Percentiles rank a stretch among this genome's conserved stretches.
phyloP scores from a whole-genome alignment of 2,888 invertebrate species.

The Cactoblastis cactorum region DNA sequence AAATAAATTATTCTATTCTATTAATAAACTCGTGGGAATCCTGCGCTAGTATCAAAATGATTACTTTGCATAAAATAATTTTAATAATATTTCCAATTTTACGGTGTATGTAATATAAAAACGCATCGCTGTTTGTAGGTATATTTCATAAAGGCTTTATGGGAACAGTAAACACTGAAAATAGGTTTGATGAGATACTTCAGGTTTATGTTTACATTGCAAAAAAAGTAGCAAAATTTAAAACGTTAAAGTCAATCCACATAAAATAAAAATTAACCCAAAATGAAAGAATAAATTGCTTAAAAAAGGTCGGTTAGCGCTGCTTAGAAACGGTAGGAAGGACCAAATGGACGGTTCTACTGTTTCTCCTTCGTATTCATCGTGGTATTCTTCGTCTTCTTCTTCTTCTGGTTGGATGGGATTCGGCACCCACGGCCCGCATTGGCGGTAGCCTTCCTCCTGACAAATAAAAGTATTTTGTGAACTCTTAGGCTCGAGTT shows the following conservation, averaged over 20 bases:
- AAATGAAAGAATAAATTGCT: background rate
- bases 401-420: slow-evolving; percentile 30
- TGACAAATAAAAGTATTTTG: slow-evolving; percentile 29
- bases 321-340: background rate
- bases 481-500: background rate
- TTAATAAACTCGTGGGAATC: too few species aligned
- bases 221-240: too few species aligned
- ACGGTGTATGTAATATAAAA: too few species aligned
- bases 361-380: slow-evolving; percentile 15
- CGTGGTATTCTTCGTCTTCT: slow-evolving; percentile 2
- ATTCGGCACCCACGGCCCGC: slow-evolving; percentile 65
- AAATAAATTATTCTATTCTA: too few species aligned
- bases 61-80: too few species aligned
- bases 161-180: too few species aligned
- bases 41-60: too few species aligned
- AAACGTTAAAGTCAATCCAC: background rate
- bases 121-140: too few species aligned
- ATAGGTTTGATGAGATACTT: too few species aligned
- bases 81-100: too few species aligned
- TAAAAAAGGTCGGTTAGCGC: background rate
- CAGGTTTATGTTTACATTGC: too few species aligned
- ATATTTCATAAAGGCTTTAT: too few species aligned
- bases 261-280: background rate
- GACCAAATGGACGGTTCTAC: background rate
- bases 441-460: slow-evolving; percentile 70